Base-by-base conservation (phyloP, 2,113 vertebrate species). In the Lophotis ruficrista region DNA sequence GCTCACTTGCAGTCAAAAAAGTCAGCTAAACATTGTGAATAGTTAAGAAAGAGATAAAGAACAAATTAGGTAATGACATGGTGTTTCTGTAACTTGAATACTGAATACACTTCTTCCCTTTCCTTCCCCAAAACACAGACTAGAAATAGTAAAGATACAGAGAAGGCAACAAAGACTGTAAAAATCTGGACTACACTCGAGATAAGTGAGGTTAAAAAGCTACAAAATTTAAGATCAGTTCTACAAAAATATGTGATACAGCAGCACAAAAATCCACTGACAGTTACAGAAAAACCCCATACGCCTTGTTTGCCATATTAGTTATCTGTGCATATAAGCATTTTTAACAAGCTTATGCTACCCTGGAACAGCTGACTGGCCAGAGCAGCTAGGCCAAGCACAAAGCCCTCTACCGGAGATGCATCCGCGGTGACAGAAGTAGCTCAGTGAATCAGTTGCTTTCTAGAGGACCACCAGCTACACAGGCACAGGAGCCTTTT, bases 381-480 rank as follows among this genome's bases (percentile, higher is more conserved):
- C n/a, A 64, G 28, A 35, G 38, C 54, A 81, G 64, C 38, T 31
- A 23, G 50, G 51, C 24, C 79, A 35, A 14, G 27, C 3, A 9
- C 45, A 48, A 62, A 62, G 19, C 21, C 33, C 27, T 58, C 21
- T 5, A 33, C 13, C 3, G 12, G 43, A 48, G 20, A 9, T 1
- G 2, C 12, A 14, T 10, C 28, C 4, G 0, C n/a, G 50, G 1
- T 1, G 4, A 6, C 25, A 47, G 5, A 4, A 85, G 56, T 9
- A 70, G 56, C 30, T 62, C 35, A 19, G 23, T 2, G 17, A 37
- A 50, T n/a, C 51, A 13, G 33, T 14, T 30, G 24, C 8, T 56
- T 41, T 30, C 83, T 38, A 14, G 27, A 43, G 14, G 31, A 15
- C 11, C 23, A 20, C 1, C 41, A 71, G 50, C 76, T 47, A 31